A percentile compares a stretch with the other conserved stretches of the same genome.
Conservation (phyloP, 2,113 vertebrate species). For the Corythornis vintsioides region DNA sequence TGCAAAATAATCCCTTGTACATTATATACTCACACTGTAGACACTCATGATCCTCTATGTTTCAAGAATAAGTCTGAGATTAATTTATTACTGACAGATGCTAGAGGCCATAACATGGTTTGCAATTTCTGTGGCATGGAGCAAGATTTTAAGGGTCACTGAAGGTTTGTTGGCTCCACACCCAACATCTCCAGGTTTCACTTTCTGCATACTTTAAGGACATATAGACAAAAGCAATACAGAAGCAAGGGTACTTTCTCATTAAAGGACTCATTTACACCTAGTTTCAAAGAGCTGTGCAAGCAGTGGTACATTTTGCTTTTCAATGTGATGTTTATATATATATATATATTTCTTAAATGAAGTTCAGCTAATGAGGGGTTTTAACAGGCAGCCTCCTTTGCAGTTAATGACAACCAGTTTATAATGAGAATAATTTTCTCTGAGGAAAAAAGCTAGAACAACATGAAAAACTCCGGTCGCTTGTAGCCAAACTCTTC, state of each 20-base stretch:
- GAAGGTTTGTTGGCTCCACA: not conserved
- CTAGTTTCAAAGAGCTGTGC: not conserved
- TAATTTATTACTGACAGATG: not conserved
- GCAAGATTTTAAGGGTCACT: not conserved
- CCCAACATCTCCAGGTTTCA: not conserved
- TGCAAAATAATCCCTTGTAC: not conserved
- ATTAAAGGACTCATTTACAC: not conserved
- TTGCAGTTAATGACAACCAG: not conserved
- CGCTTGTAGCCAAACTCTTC: not conserved
- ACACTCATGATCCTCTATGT: not conserved
- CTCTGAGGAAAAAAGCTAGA: not conserved
- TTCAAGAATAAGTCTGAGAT: not conserved
- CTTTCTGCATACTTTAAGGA: not conserved
- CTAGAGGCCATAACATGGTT: not conserved
- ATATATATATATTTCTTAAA: not conserved
- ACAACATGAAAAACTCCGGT: not conserved
- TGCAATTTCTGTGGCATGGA: not conserved
- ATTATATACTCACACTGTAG: not conserved
- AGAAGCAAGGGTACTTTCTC: not conserved
- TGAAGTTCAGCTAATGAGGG: not conserved
- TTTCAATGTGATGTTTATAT: not conserved
- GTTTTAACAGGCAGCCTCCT: not conserved
- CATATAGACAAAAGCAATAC: not conserved
- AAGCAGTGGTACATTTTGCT: not conserved
- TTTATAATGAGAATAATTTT: not conserved